Evolutionary conservation across 2,888 invertebrate genomes (phyloP).

Genomic region (Agonopterix alstromeriana): DNA sequence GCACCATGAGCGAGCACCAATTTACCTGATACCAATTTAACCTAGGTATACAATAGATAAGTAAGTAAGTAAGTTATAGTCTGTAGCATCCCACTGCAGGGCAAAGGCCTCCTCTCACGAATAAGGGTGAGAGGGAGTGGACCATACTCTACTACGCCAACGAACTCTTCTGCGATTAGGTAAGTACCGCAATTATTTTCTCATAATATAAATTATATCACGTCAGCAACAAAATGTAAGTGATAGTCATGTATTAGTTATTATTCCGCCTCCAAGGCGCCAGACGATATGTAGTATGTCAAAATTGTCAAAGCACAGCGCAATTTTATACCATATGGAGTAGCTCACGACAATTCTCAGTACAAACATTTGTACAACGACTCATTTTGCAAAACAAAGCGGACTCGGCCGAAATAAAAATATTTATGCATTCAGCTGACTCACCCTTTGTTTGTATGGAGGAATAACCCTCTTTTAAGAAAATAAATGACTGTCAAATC

Average conservation of each 20-base stretch:
- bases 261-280: background rate
- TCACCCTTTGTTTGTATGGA: constrained; percentile 64
- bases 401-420: constrained; percentile 65
- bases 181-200: too few relatives aligned
- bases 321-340: constrained; percentile 37
- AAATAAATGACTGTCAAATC: constrained; percentile 60
- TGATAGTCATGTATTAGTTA: background rate
- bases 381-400: constrained; percentile 72
- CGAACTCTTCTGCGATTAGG: too few relatives aligned
- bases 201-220: too few relatives aligned
- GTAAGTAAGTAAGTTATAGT: too few relatives aligned
- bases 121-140: too few relatives aligned
- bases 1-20: too few relatives aligned
- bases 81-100: too few relatives aligned
- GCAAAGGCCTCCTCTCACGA: too few relatives aligned
- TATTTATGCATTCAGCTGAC: constrained; percentile 67
- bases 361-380: constrained; percentile 50
- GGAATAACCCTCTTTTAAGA: constrained; percentile 51
- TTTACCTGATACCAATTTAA: too few relatives aligned
- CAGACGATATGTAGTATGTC: constrained; percentile 33
- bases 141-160: too few relatives aligned
- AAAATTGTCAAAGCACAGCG: constrained; percentile 35
- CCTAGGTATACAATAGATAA: too few relatives aligned
- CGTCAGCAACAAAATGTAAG: background rate
- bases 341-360: constrained; percentile 42